A percentile compares a stretch with the other conserved stretches of the same genome.
phyloP scores from a whole-genome alignment of 35 echinoderm and acorn worm genomes.

The Ophioderma brevispina region DNA sequence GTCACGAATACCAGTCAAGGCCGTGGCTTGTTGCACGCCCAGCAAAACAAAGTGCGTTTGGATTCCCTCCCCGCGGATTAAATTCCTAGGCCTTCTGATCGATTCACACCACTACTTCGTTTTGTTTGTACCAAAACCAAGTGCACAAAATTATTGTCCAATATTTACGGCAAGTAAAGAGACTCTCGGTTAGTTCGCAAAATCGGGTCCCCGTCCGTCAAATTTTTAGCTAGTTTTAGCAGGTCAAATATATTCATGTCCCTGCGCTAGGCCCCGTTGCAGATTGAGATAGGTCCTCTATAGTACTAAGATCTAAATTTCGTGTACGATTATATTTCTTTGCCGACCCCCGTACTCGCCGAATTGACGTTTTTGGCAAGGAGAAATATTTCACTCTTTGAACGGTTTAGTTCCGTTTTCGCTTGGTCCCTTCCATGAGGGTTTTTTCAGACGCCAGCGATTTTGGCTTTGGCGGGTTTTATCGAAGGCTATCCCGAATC shows the following conservation, averaged over 20 bases:
- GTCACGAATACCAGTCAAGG: neutral
- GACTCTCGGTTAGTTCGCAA: neutral
- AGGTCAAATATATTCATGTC: neutral
- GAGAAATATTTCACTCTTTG: neutral
- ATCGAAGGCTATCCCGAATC: neutral
- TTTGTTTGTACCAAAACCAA: constrained; percentile 19
- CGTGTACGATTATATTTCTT: neutral
- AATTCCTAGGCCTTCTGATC: constrained; percentile 5
- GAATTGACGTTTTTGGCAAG: neutral
- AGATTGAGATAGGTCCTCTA: neutral
- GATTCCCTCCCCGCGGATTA: neutral
- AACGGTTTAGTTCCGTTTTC: constrained; percentile 36
- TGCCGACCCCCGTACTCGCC: neutral
- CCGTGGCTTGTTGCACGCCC: constrained; percentile 16
- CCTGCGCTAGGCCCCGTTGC: neutral
- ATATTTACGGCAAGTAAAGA: neutral
- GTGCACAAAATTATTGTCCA: neutral
- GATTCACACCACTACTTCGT: neutral
- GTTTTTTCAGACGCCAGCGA: constrained; percentile 46
- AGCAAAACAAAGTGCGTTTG: constrained; percentile 32
- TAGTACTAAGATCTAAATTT: neutral
- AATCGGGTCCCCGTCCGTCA: neutral
- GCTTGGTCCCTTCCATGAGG: neutral
- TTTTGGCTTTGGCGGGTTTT: constrained; percentile 13
- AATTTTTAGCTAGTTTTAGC: neutral